phyloP scores from a whole-genome alignment of 2,797 vertebrate species.

The Bryconaethiops microstoma region DNA sequence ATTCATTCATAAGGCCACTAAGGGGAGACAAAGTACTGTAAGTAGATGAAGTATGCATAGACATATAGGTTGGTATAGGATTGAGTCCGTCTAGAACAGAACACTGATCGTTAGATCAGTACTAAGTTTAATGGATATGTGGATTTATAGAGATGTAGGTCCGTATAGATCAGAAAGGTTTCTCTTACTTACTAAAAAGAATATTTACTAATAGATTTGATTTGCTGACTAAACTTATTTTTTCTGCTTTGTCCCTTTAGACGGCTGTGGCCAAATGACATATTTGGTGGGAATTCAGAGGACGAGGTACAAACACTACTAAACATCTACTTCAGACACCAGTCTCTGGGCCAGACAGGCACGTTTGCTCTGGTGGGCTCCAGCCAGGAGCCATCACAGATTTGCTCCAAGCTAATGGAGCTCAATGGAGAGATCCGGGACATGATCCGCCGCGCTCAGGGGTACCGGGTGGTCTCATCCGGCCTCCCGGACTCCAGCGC shows the following conservation, averaged over 20 bases:
- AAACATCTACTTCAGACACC: conserved; percentile 97
- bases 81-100: not conserved
- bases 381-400: conserved; percentile 92
- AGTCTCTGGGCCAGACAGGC: conserved; percentile 96
- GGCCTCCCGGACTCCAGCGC: conserved; percentile 95
- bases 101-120: no score
- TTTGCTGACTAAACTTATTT: not conserved
- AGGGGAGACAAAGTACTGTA: conserved; percentile 1
- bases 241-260: conserved; percentile 65
- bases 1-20: not conserved
- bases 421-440: conserved; percentile 97
- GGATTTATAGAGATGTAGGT: not conserved
- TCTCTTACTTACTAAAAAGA: not conserved
- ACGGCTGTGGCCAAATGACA: conserved; percentile 92
- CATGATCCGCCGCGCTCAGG: conserved; percentile 96
- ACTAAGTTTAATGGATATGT: no score
- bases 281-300: conserved; percentile 93
- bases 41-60: no score
- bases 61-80: not conserved
- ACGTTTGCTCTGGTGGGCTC: conserved; percentile 96
- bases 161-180: not conserved
- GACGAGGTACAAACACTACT: conserved; percentile 97
- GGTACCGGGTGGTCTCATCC: conserved; percentile 91
- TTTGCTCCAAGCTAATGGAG: conserved; percentile 95
- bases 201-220: not conserved